Base-by-base conservation (phyloP, 2,113 vertebrate species). In the Chloropsis hardwickii region DNA sequence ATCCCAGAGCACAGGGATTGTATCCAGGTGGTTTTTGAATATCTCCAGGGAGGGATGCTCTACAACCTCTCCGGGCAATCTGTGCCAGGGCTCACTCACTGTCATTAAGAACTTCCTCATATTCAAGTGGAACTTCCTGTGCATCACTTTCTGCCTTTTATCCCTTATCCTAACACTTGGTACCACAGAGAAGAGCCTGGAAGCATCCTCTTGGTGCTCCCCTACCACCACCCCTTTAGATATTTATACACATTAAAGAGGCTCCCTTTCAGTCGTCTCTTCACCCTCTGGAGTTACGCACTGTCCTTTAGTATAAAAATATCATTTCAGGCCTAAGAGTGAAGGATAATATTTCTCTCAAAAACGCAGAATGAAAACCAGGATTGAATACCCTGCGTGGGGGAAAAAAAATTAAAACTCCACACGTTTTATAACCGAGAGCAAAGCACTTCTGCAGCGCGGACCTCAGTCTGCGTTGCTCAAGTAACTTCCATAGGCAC, bases 281-380 rank as follows among this genome's bases (percentile, higher is more conserved):
- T 67, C 22, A 4, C 13, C 19, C 3, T 6, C 23, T 4, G 2
- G 56, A 24, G n/a, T 42, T 45, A 69, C 0, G 0, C 50, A 3
- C 7, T 57, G n/a, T 9, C 20, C 3, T 50, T 70, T 14, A 54
- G 10, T 6, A n/a, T 28, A 16, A 83, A 39, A 23, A 31, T 20
- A n/a, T 21, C 6, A 14, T 13, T 81, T 42, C 50, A 56, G 15
- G 14, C 24, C 23, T 20, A 11, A 42, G 31, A 60, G 15, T 22
- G 21, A 28, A 54, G 1, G 15, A 58, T 22, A 24, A 5, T 6
- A 28, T 39, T 58, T 69, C 9, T 72, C n/a, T 44, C 8, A 66
- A 54, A 85, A 80, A 22, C 1, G 13, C 14, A 9, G 17, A 25
- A 18, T 17, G 28, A 58, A 79, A 67, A 74, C 4, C 10, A 23